These are phyloP conservation scores for Dendrocopos noguchii DNA, from an alignment of 2,113 vertebrate species.

Conservation along the genomic window DNA sequence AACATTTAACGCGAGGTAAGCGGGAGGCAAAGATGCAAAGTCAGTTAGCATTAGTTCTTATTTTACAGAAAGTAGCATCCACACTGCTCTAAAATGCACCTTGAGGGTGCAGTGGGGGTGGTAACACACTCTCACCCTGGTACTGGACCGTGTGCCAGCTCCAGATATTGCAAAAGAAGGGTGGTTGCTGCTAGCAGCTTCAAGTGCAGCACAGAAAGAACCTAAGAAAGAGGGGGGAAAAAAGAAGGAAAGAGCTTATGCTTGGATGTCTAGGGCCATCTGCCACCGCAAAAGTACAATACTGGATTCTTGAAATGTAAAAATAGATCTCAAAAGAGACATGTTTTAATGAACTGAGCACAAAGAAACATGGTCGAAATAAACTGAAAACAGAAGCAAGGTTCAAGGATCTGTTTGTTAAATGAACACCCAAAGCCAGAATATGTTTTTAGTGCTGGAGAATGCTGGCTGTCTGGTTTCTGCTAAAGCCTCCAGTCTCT, in stretches of 20 bases:
- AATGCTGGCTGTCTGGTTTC: conserved; percentile 76
- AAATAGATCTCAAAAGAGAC: conserved; percentile 75
- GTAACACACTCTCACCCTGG: not conserved
- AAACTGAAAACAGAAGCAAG: conserved; percentile 77
- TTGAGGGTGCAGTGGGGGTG: not conserved
- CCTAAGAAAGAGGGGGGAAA: conserved; percentile 34
- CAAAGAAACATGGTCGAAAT: conserved; percentile 73
- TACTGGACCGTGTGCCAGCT: not conserved
- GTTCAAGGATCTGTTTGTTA: conserved; percentile 78
- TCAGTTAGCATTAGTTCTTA: not conserved
- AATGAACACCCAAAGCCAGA: conserved; percentile 78
- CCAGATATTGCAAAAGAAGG: not conserved
- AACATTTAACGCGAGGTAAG: not conserved
- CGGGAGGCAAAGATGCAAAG: not conserved
- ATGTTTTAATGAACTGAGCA: conserved; percentile 75
- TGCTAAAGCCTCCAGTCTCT: conserved; percentile 64
- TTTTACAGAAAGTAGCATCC: not conserved
- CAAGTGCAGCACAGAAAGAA: not conserved
- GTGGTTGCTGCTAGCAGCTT: conserved; percentile 2
- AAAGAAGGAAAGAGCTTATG: conserved; percentile 62
- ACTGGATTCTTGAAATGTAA: conserved; percentile 75
- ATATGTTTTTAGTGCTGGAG: conserved; percentile 78
- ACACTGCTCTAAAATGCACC: not conserved
- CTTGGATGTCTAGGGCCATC: conserved; percentile 72
- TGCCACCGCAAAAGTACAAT: conserved; percentile 72